These are phyloP conservation scores for Pangasius krempfi DNA, from an alignment of 2,797 vertebrate genomes.

Conservation along the genomic window DNA sequence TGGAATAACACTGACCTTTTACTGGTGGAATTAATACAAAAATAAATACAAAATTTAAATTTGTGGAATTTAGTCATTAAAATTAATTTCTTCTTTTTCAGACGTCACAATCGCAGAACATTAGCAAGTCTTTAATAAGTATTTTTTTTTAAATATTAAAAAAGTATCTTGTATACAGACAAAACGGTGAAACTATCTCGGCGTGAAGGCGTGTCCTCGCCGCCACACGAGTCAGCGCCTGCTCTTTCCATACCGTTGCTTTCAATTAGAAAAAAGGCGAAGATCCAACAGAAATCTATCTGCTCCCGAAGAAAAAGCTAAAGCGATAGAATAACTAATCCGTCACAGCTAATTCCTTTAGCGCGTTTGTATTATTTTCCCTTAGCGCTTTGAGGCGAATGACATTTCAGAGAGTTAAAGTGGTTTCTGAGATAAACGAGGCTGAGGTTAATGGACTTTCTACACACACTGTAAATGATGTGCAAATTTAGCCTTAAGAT, in stretches of 20 bases:
- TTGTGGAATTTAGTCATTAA: background rate
- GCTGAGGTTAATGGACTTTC: background rate
- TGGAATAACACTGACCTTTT: background rate
- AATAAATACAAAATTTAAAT: background rate
- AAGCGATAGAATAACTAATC: conserved; percentile 10
- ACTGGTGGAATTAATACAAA: background rate
- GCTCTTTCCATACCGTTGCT: background rate
- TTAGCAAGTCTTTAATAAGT: background rate
- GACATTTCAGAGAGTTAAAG: background rate
- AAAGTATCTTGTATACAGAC: background rate
- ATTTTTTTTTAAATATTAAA: background rate
- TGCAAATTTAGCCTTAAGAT: conserved; percentile 11
- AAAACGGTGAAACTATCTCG: background rate
- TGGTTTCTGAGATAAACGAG: conserved; percentile 1
- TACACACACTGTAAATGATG: background rate
- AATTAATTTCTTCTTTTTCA: conserved; percentile 12
- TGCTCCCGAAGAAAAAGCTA: background rate
- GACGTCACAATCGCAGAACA: background rate
- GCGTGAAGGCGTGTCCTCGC: background rate
- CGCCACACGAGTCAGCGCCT: background rate
- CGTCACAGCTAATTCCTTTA: background rate
- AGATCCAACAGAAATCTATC: background rate
- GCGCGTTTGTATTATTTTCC: conserved; percentile 2
- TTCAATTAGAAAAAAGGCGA: conserved; percentile 15
- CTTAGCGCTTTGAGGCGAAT: background rate